These are phyloP conservation scores for Rhimphoctona megacephalus DNA, from an alignment of 2,888 invertebrate species.

Conservation along the genomic window DNA sequence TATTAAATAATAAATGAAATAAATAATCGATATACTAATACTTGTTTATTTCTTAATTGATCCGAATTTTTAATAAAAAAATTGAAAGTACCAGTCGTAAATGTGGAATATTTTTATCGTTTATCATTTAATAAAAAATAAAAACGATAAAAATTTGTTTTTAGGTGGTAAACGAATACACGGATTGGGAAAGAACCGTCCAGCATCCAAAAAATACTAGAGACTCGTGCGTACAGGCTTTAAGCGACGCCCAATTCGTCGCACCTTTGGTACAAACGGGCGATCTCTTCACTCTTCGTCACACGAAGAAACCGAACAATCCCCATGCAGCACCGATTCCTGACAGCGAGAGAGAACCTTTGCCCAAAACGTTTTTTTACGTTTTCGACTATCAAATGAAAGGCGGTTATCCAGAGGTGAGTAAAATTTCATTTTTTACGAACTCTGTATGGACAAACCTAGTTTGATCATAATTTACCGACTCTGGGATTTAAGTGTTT, in stretches of 20 bases:
- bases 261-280: constrained; percentile 95
- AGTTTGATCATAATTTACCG: background rate
- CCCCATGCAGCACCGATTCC: constrained; percentile 87
- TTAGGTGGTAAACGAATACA: constrained; percentile 94
- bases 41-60: background rate
- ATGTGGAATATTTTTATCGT: background rate
- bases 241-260: constrained; percentile 97
- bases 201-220: constrained; percentile 95
- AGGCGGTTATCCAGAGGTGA: constrained; percentile 94
- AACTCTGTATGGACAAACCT: background rate
- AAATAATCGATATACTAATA: background rate
- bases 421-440: constrained; percentile 70
- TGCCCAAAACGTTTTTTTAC: constrained; percentile 94
- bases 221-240: constrained; percentile 95
- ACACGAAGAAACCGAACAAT: constrained; percentile 85
- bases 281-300: constrained; percentile 89
- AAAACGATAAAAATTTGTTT: background rate
- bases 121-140: background rate
- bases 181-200: constrained; percentile 97
- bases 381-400: constrained; percentile 97
- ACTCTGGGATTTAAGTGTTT: too few relatives aligned
- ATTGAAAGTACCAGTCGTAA: too few relatives aligned
- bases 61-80: too few relatives aligned
- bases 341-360: constrained; percentile 86
- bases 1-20: background rate